These are phyloP conservation scores for Andrena marginata DNA, from an alignment of 2,888 invertebrate species.

Conservation along the genomic window DNA sequence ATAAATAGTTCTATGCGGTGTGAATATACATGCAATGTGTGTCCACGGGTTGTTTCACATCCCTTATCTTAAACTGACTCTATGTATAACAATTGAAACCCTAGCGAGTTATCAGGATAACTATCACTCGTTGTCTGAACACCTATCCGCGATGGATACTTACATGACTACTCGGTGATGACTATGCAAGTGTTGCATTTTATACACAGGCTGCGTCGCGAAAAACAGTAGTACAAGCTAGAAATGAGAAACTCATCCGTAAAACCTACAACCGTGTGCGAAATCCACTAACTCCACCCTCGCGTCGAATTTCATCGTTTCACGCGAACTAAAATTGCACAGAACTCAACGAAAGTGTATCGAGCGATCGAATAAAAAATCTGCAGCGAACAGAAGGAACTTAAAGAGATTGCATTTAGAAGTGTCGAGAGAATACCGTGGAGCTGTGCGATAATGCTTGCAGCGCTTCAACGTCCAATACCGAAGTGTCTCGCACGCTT, in stretches of 20 bases:
- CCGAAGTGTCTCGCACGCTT: no score
- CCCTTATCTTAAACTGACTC: conserved; percentile 33
- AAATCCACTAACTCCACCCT: background rate
- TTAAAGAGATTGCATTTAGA: no score
- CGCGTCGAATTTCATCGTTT: background rate
- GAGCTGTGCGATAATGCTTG: no score
- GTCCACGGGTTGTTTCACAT: conserved; percentile 36
- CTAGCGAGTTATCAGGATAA: conserved; percentile 58
- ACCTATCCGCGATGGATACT: conserved; percentile 61
- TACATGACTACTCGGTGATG: conserved; percentile 68
- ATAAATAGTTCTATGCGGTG: conserved; percentile 63
- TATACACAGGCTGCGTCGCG: conserved; percentile 69
- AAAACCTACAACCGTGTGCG: background rate
- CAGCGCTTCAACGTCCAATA: no score
- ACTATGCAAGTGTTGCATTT: conserved; percentile 76
- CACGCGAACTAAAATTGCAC: no score
- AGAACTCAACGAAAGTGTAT: no score
- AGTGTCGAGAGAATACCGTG: no score
- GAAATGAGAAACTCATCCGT: conserved; percentile 44
- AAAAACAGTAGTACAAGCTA: conserved; percentile 70
- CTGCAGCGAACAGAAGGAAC: no score
- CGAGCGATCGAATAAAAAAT: no score
- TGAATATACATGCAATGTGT: conserved; percentile 68
- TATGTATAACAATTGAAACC: conserved; percentile 69
- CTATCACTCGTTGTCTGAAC: conserved; percentile 63